Conservation (phyloP, 2,888 invertebrate genomes). For the Rhorus exstirpatorius region DNA sequence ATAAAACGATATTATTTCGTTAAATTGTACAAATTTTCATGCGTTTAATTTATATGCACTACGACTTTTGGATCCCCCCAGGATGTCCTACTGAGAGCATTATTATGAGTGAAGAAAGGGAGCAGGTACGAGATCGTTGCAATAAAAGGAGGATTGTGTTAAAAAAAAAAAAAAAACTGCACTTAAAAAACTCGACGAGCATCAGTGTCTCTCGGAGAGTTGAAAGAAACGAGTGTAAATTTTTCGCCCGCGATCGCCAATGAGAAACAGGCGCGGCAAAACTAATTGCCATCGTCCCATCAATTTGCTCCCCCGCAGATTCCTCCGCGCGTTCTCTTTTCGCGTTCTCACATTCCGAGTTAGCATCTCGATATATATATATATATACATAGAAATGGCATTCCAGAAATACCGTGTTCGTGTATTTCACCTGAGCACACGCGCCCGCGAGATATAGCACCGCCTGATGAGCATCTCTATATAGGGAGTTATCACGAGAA, state of each 20-base stretch:
- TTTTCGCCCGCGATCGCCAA: constrained; percentile 60
- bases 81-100: too few species aligned
- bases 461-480: neutral
- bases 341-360: constrained; percentile 27
- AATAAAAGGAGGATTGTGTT: constrained; percentile 2
- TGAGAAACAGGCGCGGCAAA: constrained; percentile 55
- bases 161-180: constrained; percentile 14
- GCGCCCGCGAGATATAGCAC: constrained; percentile 46
- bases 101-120: too few species aligned
- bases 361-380: neutral
- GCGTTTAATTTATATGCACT: too few species aligned
- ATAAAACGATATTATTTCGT: too few species aligned
- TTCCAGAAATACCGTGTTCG: constrained; percentile 62
- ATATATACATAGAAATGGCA: constrained; percentile 69
- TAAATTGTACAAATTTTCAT: too few species aligned
- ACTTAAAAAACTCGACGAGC: constrained; percentile 36
- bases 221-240: constrained; percentile 58
- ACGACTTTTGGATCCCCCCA: too few species aligned
- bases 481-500: neutral
- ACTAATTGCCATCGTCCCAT: constrained; percentile 76
- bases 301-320: constrained; percentile 62
- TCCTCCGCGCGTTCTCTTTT: constrained; percentile 23
- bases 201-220: neutral
- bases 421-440: constrained; percentile 41
- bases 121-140: too few species aligned